These are phyloP conservation scores for Ceryle rudis DNA, from an alignment of 2,797 vertebrate genomes.

Conservation along the genomic window DNA sequence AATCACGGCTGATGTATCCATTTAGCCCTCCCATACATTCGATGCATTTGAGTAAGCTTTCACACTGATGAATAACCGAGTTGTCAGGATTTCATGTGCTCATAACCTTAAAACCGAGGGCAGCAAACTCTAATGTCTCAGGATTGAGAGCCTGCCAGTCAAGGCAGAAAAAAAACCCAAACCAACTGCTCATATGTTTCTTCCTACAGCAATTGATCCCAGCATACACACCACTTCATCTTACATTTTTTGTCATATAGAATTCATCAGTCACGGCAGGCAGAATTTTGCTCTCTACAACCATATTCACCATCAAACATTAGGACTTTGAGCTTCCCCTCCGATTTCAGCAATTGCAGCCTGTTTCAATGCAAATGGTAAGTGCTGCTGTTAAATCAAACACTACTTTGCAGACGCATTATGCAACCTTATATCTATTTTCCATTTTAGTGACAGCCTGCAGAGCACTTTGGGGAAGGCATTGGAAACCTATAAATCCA, in stretches of 20 bases:
- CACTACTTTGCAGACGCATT: not conserved
- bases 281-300: conserved; percentile 1
- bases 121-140: not conserved
- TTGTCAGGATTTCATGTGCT: conserved; percentile 24
- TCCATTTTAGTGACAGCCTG: conserved; percentile 30
- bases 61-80: not conserved
- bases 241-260: not conserved
- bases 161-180: not conserved
- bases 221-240: not conserved
- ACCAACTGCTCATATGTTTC: not conserved
- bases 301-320: not conserved
- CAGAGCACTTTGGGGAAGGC: not conserved
- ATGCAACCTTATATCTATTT: conserved; percentile 9
- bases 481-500: conserved; percentile 10
- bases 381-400: conserved; percentile 33
- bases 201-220: not conserved
- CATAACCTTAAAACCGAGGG: conserved; percentile 27
- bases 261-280: not conserved
- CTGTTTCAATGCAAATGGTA: conserved; percentile 8
- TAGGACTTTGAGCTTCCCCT: not conserved
- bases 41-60: not conserved
- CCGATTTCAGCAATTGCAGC: conserved; percentile 2
- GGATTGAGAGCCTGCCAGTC: conserved; percentile 15
- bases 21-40: not conserved
- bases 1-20: not conserved